Evolutionary conservation across 2,797 vertebrate species (phyloP).

Genomic region (Phylloscopus collybita): DNA sequence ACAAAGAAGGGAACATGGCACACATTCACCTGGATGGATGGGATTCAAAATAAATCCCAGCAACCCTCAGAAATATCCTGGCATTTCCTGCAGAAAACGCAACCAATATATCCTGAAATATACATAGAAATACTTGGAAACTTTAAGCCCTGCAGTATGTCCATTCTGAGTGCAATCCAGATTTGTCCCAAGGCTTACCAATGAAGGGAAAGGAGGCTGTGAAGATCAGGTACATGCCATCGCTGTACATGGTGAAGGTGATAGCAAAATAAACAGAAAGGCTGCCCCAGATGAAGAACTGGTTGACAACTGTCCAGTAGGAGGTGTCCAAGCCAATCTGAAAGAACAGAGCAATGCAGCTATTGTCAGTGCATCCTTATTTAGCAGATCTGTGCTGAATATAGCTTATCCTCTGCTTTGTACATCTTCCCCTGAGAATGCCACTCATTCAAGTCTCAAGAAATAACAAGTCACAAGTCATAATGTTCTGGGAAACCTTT

Average conservation of each 20-base stretch:
- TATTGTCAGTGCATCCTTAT: not conserved
- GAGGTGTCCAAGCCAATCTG: slow-evolving; percentile 90
- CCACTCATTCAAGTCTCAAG: not conserved
- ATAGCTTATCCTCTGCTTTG: not conserved
- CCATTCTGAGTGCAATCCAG: not conserved
- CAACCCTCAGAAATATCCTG: not conserved
- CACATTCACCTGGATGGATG: not conserved
- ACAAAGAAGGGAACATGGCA: not conserved
- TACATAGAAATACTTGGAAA: not conserved
- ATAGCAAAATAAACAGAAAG: slow-evolving; percentile 90
- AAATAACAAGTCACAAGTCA: not conserved
- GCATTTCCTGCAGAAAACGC: not conserved
- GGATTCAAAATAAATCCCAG: not conserved
- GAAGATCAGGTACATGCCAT: slow-evolving; percentile 90
- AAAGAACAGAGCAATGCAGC: not conserved
- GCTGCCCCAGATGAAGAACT: slow-evolving; percentile 94
- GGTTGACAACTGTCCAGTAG: slow-evolving; percentile 93
- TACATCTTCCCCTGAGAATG: not conserved
- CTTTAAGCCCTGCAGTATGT: not conserved
- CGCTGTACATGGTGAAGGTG: slow-evolving; percentile 92
- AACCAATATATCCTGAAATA: not conserved
- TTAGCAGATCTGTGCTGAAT: not conserved
- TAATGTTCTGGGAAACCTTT: not conserved
- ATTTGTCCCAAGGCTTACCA: slow-evolving; percentile 81
- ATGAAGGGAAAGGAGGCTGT: slow-evolving; percentile 88